Percentiles rank a stretch among this genome's conserved stretches.
Evolutionary conservation across 2,888 invertebrate species (phyloP).

Genomic region (Carpatolechia fugitivella): DNA sequence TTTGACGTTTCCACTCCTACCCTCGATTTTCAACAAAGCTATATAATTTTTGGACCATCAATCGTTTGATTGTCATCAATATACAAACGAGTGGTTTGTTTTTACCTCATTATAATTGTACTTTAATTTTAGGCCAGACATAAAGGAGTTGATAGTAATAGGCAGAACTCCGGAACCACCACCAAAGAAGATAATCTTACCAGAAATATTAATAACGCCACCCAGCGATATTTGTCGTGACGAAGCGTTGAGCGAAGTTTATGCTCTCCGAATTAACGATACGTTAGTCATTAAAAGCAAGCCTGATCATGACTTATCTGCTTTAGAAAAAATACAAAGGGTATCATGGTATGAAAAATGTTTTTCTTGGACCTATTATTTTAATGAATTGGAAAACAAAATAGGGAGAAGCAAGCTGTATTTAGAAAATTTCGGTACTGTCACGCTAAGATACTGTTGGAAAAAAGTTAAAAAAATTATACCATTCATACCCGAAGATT

Average conservation of each 20-base stretch:
- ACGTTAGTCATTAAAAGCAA: constrained; percentile 50
- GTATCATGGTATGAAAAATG: constrained; percentile 49
- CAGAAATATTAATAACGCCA: constrained; percentile 37
- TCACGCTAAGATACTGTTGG: constrained; percentile 72
- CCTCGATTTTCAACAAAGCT: no score
- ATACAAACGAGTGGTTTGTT: no score
- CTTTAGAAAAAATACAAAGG: constrained; percentile 38
- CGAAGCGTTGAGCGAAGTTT: constrained; percentile 35
- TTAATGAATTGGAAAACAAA: constrained; percentile 51
- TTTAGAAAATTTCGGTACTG: constrained; percentile 74
- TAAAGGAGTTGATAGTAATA: constrained; percentile 47
- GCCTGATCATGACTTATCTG: constrained; percentile 35
- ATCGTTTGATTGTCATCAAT: no score
- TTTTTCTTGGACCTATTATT: constrained; percentile 63
- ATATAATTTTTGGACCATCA: no score
- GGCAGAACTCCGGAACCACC: constrained; percentile 51
- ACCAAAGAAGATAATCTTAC: constrained; percentile 43
- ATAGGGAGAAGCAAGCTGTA: constrained; percentile 55
- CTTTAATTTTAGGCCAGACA: constrained; percentile 47
- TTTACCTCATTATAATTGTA: no score
- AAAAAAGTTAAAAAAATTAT: constrained; percentile 52
- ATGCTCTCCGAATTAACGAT: constrained; percentile 61
- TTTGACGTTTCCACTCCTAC: no score
- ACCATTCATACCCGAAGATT: constrained; percentile 49
- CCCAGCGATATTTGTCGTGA: constrained; percentile 20